Evolutionary conservation across 2,888 invertebrate species (phyloP), one percentile per base, ranked within the genome.

Genomic region (Agonum fuliginosum): DNA sequence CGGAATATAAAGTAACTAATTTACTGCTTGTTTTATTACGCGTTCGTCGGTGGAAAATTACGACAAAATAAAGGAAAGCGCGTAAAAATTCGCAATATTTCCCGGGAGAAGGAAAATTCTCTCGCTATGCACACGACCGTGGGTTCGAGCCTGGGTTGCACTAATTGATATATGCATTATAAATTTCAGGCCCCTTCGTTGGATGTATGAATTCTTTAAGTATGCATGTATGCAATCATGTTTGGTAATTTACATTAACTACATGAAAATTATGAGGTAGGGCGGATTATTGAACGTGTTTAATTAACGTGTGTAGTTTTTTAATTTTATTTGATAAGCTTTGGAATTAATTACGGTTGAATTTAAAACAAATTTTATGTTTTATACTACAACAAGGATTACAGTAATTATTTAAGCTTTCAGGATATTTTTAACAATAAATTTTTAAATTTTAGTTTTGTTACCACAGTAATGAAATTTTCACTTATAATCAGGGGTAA

Each of bases 101-200:
- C 54, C 73, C 73, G 58, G 27, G 51, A 34, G 71, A 51, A 51
- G 14, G 43, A 27, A 20, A 43, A 70, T 70, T 70, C 46, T 12
- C n/a, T 8, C 6, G 48, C 27, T 17, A 34, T 30, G 30, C 34
- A 27, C 34, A 34, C 34, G 19, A 17, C 41, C 67, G 41, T 4
- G 22, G 22, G 41, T 41, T 19, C 41, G 22, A n/a, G 41, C 41
- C 41, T 22, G n/a, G 14, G 22, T 41, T 27, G 51, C 72, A 70
- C 80, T 80, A 80, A 80, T 80, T 80, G 80, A 79, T 80, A 79
- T 80, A 80, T 80, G 76, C 79, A 80, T 80, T 80, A 80, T 80
- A 78, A 78, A 80, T 80, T 78, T 17, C 8, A 37, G 65, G 17
- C 27, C 37, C 41, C 58, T 75, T 70, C 69, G 74, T 43, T 14